Conservation (phyloP, 2,113 vertebrate species). For the Chinchilla lanigera region DNA sequence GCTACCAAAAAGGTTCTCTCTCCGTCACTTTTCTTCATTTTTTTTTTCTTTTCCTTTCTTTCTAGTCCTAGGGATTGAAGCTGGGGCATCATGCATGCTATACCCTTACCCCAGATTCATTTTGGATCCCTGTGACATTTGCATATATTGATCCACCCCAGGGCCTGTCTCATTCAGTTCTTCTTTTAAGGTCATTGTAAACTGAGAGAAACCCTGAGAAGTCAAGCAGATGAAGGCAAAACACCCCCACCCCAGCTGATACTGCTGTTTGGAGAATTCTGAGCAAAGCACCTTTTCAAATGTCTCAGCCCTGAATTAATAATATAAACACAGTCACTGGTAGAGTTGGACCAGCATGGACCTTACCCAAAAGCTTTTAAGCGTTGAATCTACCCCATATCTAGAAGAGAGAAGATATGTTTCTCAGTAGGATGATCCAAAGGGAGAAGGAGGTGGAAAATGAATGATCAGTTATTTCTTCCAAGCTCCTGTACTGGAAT, state of each 20-base stretch:
- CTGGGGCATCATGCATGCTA: not conserved
- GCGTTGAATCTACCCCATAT: not conserved
- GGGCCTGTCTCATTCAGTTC: not conserved
- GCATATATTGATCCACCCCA: not conserved
- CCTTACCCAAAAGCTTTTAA: not conserved
- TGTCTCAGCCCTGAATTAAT: not conserved
- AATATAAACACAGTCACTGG: not conserved
- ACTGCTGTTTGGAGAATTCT: conserved; percentile 13
- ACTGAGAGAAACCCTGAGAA: not conserved
- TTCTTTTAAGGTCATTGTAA: not conserved
- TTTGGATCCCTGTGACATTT: not conserved
- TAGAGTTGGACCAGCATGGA: not conserved
- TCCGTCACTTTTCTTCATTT: not conserved
- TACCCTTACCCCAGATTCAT: not conserved
- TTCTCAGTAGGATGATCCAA: not conserved
- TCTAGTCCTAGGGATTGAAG: not conserved
- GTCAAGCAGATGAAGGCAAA: not conserved
- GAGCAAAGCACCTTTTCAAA: not conserved
- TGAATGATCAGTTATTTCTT: not conserved
- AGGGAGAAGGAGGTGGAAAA: not conserved
- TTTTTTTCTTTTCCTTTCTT: not conserved
- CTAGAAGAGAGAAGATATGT: not conserved
- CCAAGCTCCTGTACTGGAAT: not conserved
- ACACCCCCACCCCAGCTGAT: not conserved
- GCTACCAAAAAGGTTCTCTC: not conserved